Evolutionary conservation across 1,140 invertebrate species (phyloP).

Genomic region (Caenorhabditis latens): DNA sequence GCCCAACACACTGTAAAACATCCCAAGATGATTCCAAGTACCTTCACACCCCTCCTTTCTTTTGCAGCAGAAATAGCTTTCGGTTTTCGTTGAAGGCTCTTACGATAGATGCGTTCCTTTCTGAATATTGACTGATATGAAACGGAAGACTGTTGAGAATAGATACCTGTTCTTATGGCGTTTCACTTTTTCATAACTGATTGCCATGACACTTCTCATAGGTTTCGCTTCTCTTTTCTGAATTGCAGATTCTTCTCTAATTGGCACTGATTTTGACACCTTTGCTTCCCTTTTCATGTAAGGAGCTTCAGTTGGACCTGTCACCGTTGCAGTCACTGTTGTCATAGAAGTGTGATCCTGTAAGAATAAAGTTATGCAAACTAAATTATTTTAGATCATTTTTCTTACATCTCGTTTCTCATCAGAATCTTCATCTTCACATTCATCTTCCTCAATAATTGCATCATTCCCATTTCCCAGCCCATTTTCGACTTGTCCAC

Average conservation of each 20-base stretch:
- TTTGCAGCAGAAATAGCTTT: conserved; percentile 77
- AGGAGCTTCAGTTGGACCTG: conserved; percentile 54
- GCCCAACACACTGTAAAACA: conserved; percentile 78
- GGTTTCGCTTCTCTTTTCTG: conserved; percentile 56
- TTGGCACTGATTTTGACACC: conserved; percentile 60
- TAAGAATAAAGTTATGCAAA: neutral
- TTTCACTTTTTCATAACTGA: conserved; percentile 77
- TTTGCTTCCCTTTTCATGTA: conserved; percentile 63
- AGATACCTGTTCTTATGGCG: conserved; percentile 73
- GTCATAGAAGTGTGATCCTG: conserved; percentile 60
- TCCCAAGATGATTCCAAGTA: conserved; percentile 77
- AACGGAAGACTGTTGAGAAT: neutral
- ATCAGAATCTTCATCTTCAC: conserved; percentile 58
- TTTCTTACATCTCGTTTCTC: conserved; percentile 31
- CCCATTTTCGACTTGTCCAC: conserved; percentile 57
- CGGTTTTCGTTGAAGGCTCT: conserved; percentile 77
- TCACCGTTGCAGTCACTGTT: conserved; percentile 55
- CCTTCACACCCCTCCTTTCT: conserved; percentile 76
- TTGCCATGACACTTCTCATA: conserved; percentile 60
- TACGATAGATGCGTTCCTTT: conserved; percentile 74
- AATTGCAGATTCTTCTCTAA: conserved; percentile 30
- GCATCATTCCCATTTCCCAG: conserved; percentile 55
- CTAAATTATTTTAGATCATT: neutral
- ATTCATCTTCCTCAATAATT: conserved; percentile 62
- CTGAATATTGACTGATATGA: conserved; percentile 54